These are phyloP conservation scores for Drosophila quinaria DNA, from an alignment of 2,888 invertebrate genomes.

Conservation along the genomic window DNA sequence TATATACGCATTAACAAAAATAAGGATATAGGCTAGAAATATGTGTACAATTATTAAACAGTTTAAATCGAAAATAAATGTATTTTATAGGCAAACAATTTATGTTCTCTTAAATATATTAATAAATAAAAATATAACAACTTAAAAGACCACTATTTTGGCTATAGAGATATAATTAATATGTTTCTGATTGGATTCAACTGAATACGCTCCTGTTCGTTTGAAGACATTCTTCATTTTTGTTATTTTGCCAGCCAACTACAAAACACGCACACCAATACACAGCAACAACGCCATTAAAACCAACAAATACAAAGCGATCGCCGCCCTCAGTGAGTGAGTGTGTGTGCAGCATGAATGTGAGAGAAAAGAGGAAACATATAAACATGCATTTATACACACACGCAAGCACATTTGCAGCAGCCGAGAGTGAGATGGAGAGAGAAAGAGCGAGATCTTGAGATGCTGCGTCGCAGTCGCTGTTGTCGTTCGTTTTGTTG, in stretches of 20 bases:
- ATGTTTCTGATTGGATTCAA: too few species aligned
- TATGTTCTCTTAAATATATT: not conserved
- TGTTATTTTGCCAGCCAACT: constrained; percentile 63
- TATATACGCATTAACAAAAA: not conserved
- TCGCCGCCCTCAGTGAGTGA: constrained; percentile 63
- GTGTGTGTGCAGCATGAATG: constrained; percentile 46
- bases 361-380: constrained; percentile 59
- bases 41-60: not conserved
- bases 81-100: not conserved
- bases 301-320: constrained; percentile 73
- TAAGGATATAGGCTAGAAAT: not conserved
- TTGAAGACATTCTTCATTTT: constrained; percentile 76
- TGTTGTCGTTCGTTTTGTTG: constrained; percentile 44
- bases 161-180: not conserved
- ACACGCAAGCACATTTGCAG: constrained; percentile 11
- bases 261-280: constrained; percentile 43
- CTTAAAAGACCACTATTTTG: not conserved
- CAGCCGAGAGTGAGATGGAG: constrained; percentile 31
- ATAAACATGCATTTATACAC: constrained; percentile 28
- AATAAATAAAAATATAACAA: not conserved
- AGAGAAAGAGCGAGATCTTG: constrained; percentile 54
- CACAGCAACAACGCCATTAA: constrained; percentile 79
- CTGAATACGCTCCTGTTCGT: constrained; percentile 52
- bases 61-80: not conserved
- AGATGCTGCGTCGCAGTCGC: constrained; percentile 60